Conservation (phyloP, 2,113 vertebrate species). For the Coracopsis vasa region DNA sequence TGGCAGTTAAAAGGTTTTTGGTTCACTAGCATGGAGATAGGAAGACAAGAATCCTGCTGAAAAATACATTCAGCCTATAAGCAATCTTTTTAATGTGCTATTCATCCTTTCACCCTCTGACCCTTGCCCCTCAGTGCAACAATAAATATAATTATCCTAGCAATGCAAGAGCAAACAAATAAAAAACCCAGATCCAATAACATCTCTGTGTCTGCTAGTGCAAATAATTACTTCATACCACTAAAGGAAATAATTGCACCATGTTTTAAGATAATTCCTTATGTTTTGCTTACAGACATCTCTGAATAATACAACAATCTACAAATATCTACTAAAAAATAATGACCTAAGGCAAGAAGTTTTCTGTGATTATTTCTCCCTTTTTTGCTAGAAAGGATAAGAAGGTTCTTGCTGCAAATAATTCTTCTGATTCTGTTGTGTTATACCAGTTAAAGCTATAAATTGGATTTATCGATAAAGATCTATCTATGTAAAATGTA, state of each 20-base stretch:
- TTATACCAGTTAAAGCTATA: neutral
- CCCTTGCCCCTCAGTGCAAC: neutral
- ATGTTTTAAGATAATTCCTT: neutral
- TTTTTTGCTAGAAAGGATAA: neutral
- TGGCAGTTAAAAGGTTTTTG: neutral
- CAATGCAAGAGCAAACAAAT: neutral
- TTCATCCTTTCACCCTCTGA: neutral
- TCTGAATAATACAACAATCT: neutral
- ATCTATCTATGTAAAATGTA: neutral
- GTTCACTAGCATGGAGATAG: neutral
- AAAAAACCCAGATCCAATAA: neutral
- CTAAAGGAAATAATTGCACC: neutral
- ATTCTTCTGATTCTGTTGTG: neutral
- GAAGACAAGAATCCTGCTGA: neutral
- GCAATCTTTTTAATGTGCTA: neutral
- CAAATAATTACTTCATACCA: neutral
- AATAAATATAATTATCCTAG: neutral
- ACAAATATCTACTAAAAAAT: neutral
- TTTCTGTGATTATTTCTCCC: neutral
- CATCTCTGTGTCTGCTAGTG: neutral
- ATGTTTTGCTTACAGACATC: neutral
- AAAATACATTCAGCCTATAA: neutral
- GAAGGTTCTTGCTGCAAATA: neutral
- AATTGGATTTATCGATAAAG: neutral
- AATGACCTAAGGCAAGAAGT: neutral